A percentile compares a stretch with the other conserved stretches of the same genome.
Conservation (phyloP, 1,140 invertebrate genomes). For the Elysia chlorotica region DNA sequence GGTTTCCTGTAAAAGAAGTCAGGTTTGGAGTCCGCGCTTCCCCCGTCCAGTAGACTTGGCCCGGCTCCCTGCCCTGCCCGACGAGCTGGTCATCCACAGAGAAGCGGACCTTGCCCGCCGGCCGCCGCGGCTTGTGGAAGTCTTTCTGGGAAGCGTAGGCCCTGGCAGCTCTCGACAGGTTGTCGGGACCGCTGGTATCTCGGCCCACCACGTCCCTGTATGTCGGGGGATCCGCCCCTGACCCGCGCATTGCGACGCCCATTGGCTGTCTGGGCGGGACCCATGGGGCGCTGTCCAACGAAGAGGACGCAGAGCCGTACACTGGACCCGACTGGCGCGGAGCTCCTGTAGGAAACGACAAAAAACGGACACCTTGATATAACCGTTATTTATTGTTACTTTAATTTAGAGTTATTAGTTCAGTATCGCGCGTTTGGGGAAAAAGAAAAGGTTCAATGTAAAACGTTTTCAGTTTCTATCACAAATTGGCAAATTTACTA, state of each 20-base stretch:
- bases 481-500: too few species aligned
- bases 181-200: neutral
- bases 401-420: too few species aligned
- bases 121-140: neutral
- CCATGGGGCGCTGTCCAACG: too few species aligned
- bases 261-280: neutral
- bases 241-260: neutral
- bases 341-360: neutral
- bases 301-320: too few species aligned
- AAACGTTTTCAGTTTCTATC: too few species aligned
- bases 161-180: neutral
- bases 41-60: too few species aligned
- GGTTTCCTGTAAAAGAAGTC: neutral
- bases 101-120: constrained; percentile 12
- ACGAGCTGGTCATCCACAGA: constrained; percentile 13
- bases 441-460: too few species aligned
- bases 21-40: neutral
- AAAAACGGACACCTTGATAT: neutral
- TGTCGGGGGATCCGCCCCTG: neutral
- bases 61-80: neutral
- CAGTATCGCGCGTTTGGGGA: too few species aligned
- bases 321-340: too few species aligned
- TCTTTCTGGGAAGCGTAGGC: neutral
- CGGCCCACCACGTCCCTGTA: neutral
- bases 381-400: too few species aligned